phyloP scores from a whole-genome alignment of 2,113 vertebrate genomes.

The Riparia riparia region DNA sequence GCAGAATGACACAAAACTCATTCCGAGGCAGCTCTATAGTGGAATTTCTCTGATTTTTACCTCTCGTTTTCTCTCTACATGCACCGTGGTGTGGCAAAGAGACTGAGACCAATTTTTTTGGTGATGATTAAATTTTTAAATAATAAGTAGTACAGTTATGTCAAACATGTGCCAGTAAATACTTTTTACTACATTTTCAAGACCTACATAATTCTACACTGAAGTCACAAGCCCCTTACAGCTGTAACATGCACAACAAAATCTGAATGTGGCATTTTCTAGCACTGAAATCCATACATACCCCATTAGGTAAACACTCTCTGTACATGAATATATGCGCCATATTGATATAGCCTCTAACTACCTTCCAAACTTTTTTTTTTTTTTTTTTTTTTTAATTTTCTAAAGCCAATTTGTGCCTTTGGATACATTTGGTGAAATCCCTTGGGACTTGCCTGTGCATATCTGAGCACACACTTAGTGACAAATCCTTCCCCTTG shows the following conservation, averaged over 20 bases:
- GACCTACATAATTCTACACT: not conserved
- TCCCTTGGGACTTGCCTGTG: not conserved
- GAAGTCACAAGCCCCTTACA: not conserved
- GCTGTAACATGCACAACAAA: not conserved
- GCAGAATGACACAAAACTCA: not conserved
- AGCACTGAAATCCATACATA: not conserved
- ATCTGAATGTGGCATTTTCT: not conserved
- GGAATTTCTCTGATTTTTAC: not conserved
- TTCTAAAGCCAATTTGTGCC: not conserved
- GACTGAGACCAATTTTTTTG: not conserved
- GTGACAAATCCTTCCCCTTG: not conserved
- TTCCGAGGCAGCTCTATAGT: not conserved
- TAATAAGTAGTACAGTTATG: not conserved
- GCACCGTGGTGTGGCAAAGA: not conserved
- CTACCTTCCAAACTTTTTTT: not conserved
- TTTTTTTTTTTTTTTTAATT: not conserved
- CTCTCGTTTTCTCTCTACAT: not conserved
- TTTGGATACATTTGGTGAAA: not conserved
- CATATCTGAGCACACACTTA: not conserved
- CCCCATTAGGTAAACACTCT: not conserved
- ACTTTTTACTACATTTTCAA: not conserved
- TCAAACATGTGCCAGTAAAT: not conserved
- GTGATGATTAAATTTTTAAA: not conserved
- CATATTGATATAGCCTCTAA: not conserved
- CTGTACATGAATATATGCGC: not conserved